Evolutionary conservation across 2,888 invertebrate genomes (phyloP), one percentile per base, ranked within the genome.

Genomic region (Trypoxylon attenuatum): DNA sequence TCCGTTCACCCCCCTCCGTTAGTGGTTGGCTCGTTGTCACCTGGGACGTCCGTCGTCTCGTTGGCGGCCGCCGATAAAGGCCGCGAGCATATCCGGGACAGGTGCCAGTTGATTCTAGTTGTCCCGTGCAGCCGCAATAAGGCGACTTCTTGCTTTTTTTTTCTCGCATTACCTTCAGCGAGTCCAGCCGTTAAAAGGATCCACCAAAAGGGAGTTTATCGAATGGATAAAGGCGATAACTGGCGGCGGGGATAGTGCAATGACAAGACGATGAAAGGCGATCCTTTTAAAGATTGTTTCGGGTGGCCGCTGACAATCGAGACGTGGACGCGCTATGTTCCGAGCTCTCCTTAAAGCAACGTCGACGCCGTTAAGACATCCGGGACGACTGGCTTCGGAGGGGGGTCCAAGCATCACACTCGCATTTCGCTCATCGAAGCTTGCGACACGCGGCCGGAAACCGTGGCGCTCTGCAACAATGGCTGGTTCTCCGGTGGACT

Each of bases 341-440:
- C 69, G 56, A 59, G 51, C 39, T 57, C n/a, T n/a, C 5, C 27
- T 68, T 76, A 76, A 5, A 76, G 78, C 53, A 87, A 81, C 47
- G 86, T 86, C 69, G 86, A 86, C 65, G 85, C 84, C 66, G 86
- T 85, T 39, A 84, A 77, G 68, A 85, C 84, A 71, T 85, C 85
- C 69, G 84, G 82, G 69, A 83, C 82, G 73, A 82, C 82, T 63
- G 83, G 82, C 62, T 84, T 82, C 77, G 85, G 84, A 82, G 84
- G 84, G 81, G 84, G 80, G 81, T 85, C 84, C 79, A 81, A 82
- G 79, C 83, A 94, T 95, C 95, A 95, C 92, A 95, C 95, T 88
- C 95, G 90, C 95, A 95, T 95, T 89, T 95, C 95, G 87, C 94
- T 94, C 88, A 95, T 94, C 67, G 94, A 94, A 74, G 94, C 94